Conservation (phyloP, 2,113 vertebrate species). For the Dascyllus trimaculatus region DNA sequence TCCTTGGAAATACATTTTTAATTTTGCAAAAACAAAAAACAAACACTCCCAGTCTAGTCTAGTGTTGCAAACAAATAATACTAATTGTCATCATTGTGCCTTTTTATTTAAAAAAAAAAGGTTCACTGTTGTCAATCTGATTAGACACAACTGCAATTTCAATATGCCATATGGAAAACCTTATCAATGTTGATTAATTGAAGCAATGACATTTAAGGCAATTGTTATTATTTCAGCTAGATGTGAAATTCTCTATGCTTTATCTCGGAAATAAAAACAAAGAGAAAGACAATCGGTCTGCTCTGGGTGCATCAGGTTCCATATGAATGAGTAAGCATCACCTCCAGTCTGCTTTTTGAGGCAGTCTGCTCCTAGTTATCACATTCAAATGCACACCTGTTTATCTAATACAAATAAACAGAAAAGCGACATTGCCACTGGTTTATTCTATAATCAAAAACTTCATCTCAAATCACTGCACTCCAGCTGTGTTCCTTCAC, state of each 20-base stretch:
- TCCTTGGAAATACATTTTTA: slow-evolving; percentile 8
- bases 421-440: background rate
- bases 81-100: background rate
- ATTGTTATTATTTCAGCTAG: background rate
- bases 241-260: slow-evolving; percentile 23
- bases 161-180: slow-evolving; percentile 1
- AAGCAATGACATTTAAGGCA: background rate
- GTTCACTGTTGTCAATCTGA: background rate
- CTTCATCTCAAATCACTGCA: background rate
- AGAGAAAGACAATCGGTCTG: slow-evolving; percentile 2
- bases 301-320: slow-evolving; percentile 5
- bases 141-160: slow-evolving; percentile 10
- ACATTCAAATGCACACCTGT: background rate
- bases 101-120: slow-evolving; percentile 4
- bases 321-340: slow-evolving; percentile 10
- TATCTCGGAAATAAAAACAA: slow-evolving; percentile 40
- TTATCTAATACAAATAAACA: background rate
- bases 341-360: slow-evolving; percentile 6
- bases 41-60: background rate
- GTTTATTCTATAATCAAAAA: background rate
- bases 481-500: background rate
- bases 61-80: background rate
- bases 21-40: background rate
- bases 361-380: slow-evolving; percentile 20
- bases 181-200: slow-evolving; percentile 15